These are phyloP conservation scores for Pollenia angustigena DNA, from an alignment of 2,888 invertebrate genomes.

Conservation along the genomic window DNA sequence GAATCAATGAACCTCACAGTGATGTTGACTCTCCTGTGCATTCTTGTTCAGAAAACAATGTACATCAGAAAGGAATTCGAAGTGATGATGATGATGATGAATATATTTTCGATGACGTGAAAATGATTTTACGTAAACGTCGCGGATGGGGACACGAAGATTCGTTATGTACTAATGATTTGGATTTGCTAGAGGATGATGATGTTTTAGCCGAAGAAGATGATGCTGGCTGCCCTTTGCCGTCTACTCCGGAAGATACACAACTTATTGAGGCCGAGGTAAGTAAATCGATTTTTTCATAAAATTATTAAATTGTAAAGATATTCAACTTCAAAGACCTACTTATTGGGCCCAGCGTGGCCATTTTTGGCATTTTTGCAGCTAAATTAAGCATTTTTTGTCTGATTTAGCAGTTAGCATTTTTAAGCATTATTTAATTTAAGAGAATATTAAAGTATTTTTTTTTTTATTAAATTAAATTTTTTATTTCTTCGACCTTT, in stretches of 20 bases:
- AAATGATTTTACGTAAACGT: constrained; percentile 83
- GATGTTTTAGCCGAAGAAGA: constrained; percentile 86
- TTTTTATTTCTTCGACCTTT: no score
- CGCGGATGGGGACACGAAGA: constrained; percentile 83
- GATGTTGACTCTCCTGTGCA: constrained; percentile 76
- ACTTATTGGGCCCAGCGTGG: no score
- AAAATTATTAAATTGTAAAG: not conserved
- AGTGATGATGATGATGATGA: constrained; percentile 76
- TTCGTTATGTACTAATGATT: constrained; percentile 80
- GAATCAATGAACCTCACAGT: constrained; percentile 66
- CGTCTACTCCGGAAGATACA: constrained; percentile 94
- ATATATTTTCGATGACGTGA: constrained; percentile 82
- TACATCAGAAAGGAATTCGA: constrained; percentile 43
- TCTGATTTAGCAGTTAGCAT: no score
- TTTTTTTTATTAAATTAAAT: no score
- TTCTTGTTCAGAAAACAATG: constrained; percentile 68
- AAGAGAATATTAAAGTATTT: no score
- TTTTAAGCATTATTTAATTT: no score
- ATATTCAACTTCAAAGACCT: no score
- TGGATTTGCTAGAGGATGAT: constrained; percentile 82
- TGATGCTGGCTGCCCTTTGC: constrained; percentile 92
- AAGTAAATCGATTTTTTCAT: constrained; percentile 70
- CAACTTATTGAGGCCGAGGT: constrained; percentile 92
- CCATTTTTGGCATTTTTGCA: no score
- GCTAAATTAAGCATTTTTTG: no score